Percentiles rank a stretch among this genome's conserved stretches.
Evolutionary conservation across 2,797 vertebrate species (phyloP).

Genomic region (Cheirogaleus major): DNA sequence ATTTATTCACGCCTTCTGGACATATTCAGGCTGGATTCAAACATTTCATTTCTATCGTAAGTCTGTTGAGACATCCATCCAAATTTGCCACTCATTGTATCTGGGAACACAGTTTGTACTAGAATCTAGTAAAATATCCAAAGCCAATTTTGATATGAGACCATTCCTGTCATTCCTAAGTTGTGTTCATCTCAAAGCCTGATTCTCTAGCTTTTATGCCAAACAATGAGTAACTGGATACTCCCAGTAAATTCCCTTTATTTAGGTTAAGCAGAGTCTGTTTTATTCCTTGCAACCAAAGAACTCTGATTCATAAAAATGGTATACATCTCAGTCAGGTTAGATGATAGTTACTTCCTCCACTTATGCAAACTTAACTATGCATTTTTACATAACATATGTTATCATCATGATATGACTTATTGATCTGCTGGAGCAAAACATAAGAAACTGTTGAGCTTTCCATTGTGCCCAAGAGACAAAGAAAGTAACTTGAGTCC

Average conservation of each 20-base stretch:
- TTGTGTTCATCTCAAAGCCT: neutral
- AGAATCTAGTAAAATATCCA: neutral
- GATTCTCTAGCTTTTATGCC: neutral
- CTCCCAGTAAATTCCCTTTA: neutral
- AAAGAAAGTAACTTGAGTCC: neutral
- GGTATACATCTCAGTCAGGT: neutral
- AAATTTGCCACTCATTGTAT: neutral
- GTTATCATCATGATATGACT: neutral
- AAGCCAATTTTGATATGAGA: neutral
- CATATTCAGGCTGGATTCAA: neutral
- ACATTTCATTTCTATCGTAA: neutral
- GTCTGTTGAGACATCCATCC: neutral
- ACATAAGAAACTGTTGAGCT: neutral
- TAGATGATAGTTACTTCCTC: neutral
- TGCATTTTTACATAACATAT: neutral
- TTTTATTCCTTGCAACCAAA: slow-evolving; percentile 19
- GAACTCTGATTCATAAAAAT: neutral
- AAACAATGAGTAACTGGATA: neutral
- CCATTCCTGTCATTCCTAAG: neutral
- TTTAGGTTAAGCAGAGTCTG: neutral
- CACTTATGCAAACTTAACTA: neutral
- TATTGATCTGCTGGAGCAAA: slow-evolving; percentile 1
- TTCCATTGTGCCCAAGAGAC: neutral
- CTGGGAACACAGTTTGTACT: neutral
- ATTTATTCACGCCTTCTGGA: neutral